phyloP scores from a whole-genome alignment of 2,113 vertebrate species.

The Zeus faber region DNA sequence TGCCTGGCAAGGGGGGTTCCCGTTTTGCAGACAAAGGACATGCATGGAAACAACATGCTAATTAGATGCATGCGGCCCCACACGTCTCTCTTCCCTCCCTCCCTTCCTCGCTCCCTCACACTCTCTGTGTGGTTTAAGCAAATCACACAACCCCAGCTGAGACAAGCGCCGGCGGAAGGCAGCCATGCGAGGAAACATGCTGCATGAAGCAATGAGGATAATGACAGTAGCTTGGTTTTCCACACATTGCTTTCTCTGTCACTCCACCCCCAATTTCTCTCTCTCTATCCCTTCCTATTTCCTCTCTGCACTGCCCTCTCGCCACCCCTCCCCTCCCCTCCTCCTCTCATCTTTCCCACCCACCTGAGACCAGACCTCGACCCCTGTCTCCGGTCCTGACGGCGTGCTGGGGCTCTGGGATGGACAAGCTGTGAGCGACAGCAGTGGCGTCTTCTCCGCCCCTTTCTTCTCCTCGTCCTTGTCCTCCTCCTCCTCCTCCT shows the following conservation, averaged over 20 bases:
- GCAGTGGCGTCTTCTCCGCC: background rate
- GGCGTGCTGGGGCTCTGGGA: background rate
- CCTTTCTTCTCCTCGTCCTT: background rate
- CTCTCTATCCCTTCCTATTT: background rate
- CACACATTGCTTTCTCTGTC: background rate
- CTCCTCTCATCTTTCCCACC: background rate
- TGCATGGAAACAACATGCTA: conserved; percentile 68
- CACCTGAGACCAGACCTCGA: background rate
- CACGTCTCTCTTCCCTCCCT: conserved; percentile 34
- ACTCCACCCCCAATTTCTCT: background rate
- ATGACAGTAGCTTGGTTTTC: conserved; percentile 28
- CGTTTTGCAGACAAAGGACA: conserved; percentile 66
- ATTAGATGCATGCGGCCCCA: conserved; percentile 65
- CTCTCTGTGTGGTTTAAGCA: no score
- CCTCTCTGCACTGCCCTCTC: conserved; percentile 8
- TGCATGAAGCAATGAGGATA: conserved; percentile 51
- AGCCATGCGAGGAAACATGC: no score
- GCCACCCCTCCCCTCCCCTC: background rate
- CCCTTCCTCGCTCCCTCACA: conserved; percentile 33
- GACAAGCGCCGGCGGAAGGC: no score
- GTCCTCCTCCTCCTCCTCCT: background rate
- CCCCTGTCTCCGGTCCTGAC: background rate
- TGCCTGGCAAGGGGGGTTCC: conserved; percentile 29
- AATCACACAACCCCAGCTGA: no score
- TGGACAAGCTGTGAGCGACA: no score